Evolutionary conservation across 2,113 vertebrate species (phyloP).

Genomic region (Bombycilla garrulus): DNA sequence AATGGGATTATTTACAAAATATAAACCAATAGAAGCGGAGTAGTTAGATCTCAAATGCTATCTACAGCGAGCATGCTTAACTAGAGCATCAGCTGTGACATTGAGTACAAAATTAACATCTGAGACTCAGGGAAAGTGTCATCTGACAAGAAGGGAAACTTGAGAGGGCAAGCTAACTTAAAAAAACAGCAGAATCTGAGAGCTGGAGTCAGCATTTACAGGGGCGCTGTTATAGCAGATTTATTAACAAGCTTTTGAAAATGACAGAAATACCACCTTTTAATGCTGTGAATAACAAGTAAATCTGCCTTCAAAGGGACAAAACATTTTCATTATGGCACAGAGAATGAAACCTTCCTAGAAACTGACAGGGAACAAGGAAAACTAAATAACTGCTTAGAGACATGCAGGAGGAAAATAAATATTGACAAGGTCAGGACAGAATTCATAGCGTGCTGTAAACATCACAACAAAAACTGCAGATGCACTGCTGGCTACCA

Average conservation of each 20-base stretch:
- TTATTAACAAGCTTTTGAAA: slow-evolving; percentile 43
- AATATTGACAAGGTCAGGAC: slow-evolving; percentile 37
- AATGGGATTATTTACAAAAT: neutral
- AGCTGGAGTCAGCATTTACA: neutral
- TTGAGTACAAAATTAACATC: neutral
- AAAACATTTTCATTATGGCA: slow-evolving; percentile 39
- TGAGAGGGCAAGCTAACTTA: neutral
- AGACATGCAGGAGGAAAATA: slow-evolving; percentile 1
- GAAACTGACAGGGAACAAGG: neutral
- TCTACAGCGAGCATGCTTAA: neutral
- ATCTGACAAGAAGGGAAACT: neutral
- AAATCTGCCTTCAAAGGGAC: slow-evolving; percentile 20
- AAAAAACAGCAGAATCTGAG: neutral
- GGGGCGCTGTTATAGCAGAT: neutral
- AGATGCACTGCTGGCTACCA: neutral
- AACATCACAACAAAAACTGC: neutral
- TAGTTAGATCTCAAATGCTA: neutral
- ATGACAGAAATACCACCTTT: slow-evolving; percentile 36
- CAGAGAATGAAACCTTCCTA: slow-evolving; percentile 17
- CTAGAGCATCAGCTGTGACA: neutral
- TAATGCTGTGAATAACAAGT: slow-evolving; percentile 15
- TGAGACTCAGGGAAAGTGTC: neutral
- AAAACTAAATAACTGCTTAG: slow-evolving; percentile 36
- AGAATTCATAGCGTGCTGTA: neutral
- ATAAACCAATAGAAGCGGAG: neutral